These are phyloP conservation scores for Anser cygnoides DNA, from an alignment of 2,113 vertebrate species.

Conservation along the genomic window DNA sequence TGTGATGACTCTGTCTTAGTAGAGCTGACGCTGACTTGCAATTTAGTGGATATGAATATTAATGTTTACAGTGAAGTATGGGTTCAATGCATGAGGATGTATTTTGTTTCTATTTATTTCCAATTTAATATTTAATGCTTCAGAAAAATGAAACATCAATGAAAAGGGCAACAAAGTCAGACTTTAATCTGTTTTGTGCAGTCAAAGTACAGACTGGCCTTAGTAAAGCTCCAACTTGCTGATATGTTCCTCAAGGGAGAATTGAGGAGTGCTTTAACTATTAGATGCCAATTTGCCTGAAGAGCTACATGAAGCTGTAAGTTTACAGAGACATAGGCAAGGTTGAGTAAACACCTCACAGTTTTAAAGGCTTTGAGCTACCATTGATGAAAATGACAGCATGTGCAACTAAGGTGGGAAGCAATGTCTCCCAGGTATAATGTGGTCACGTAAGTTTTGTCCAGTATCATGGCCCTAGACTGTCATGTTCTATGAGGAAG, in stretches of 20 bases:
- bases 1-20: background rate
- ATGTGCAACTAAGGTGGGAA: background rate
- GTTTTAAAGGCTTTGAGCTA: fast-evolving
- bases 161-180: background rate
- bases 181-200: background rate
- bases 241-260: background rate
- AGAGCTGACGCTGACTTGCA: background rate
- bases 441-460: background rate
- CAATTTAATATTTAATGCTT: background rate
- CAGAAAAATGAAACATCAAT: background rate
- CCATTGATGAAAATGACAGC: background rate
- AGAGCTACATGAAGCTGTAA: background rate
- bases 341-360: background rate
- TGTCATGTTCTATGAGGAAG: background rate
- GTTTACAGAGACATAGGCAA: background rate
- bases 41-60: background rate
- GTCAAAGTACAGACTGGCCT: background rate
- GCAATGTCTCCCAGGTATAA: background rate
- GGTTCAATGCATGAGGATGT: background rate
- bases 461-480: background rate
- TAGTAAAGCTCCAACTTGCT: background rate
- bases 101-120: background rate
- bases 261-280: background rate
- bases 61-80: background rate
- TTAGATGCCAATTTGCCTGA: background rate